Percentiles rank a stretch among this genome's conserved stretches.
phyloP scores from a whole-genome alignment of 2,797 vertebrate genomes.

The Chelmon rostratus region DNA sequence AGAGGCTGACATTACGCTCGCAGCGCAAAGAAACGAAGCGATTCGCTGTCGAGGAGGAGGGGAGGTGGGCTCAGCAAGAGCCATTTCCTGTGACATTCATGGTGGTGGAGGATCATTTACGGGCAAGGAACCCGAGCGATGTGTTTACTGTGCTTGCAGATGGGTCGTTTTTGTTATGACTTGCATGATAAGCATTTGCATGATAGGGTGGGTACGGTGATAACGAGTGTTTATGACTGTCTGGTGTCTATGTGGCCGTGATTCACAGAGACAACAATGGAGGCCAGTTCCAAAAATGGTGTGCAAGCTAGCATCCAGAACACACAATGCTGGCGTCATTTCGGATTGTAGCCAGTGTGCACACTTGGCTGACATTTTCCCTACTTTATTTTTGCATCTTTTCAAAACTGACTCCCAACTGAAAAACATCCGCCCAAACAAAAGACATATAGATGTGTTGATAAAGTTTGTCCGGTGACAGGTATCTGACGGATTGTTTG shows the following conservation, averaged over 20 bases:
- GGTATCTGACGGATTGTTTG: neutral
- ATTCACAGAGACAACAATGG: constrained; percentile 55
- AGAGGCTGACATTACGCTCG: constrained; percentile 1
- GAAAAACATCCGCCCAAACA: neutral
- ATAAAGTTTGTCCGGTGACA: neutral
- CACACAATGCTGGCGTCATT: neutral
- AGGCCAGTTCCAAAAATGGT: constrained; percentile 15
- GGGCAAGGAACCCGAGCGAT: constrained; percentile 69
- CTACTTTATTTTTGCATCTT: neutral
- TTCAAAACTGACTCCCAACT: too few relatives aligned
- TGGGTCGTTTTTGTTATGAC: constrained; percentile 82
- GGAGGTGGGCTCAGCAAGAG: neutral
- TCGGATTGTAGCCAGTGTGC: neutral
- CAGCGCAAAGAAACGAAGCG: constrained; percentile 2
- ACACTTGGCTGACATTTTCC: neutral
- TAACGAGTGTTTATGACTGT: constrained; percentile 78
- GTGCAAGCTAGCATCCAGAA: neutral
- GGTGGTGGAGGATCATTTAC: constrained; percentile 76
- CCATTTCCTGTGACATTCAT: constrained; percentile 48
- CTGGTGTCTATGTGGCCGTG: constrained; percentile 71
- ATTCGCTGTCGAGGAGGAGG: constrained; percentile 9
- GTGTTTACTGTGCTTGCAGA: constrained; percentile 66
- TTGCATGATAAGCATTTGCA: constrained; percentile 67
- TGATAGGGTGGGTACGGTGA: constrained; percentile 63
- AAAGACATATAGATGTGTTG: neutral